Percentiles rank a stretch among this genome's conserved stretches.
These are phyloP conservation scores for Dendrocincla fuliginosa DNA, from an alignment of 2,797 vertebrate species.

Conservation along the genomic window DNA sequence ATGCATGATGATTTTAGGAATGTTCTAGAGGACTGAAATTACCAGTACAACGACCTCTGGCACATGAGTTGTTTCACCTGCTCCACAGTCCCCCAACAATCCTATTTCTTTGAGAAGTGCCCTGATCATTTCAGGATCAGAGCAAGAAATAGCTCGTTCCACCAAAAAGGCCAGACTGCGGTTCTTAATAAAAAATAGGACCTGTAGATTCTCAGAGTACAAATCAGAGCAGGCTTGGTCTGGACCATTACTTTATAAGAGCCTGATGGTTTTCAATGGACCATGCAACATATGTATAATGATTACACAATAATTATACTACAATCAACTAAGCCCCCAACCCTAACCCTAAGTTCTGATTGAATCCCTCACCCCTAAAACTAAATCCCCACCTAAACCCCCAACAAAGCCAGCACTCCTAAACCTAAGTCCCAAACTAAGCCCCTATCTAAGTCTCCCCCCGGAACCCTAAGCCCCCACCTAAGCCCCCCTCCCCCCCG, in stretches of 20 bases:
- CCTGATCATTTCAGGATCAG: neutral
- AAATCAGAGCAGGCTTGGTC: neutral
- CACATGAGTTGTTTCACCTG: neutral
- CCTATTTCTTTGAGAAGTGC: neutral
- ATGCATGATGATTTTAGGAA: neutral
- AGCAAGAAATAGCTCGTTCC: neutral
- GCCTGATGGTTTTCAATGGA: neutral
- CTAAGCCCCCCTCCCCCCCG: too few relatives aligned
- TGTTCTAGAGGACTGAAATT: neutral
- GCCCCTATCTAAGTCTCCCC: too few relatives aligned
- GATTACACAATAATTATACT: neutral
- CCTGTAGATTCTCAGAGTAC: neutral
- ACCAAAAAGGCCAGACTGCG: fast-evolving
- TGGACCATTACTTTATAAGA: neutral
- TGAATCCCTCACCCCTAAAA: too few relatives aligned
- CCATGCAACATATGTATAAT: neutral
- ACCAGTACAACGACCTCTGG: neutral
- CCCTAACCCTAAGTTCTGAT: too few relatives aligned
- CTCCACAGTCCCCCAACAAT: neutral
- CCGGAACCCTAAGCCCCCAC: too few relatives aligned
- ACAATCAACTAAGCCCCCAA: too few relatives aligned
- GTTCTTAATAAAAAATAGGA: neutral
- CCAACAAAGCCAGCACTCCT: too few relatives aligned
- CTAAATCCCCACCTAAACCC: too few relatives aligned
- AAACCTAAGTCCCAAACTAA: too few relatives aligned